A percentile compares a stretch with the other conserved stretches of the same genome.
Evolutionary conservation across 2,888 invertebrate genomes (phyloP).

Genomic region (Gerris lacustris): DNA sequence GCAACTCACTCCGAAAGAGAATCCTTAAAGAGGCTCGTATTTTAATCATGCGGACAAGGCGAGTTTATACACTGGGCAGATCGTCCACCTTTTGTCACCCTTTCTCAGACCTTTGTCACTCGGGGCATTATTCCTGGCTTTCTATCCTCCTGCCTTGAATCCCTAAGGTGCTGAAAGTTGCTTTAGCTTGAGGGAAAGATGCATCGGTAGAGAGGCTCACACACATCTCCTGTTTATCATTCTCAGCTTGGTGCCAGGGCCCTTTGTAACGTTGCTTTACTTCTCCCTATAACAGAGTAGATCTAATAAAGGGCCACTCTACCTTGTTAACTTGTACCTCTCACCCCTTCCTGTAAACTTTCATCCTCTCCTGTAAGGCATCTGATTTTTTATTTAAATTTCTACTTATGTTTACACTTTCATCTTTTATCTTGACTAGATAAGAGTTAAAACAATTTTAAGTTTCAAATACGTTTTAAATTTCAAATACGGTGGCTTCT

Average conservation of each 20-base stretch:
- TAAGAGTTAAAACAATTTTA: too few species aligned
- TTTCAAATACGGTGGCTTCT: too few species aligned
- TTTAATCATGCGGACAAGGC: not conserved
- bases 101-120: not conserved
- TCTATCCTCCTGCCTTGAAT: not conserved
- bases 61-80: not conserved
- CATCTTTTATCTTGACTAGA: too few species aligned
- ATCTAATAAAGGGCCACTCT: not conserved
- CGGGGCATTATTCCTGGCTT: not conserved
- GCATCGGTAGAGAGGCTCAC: too few species aligned
- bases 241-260: not conserved
- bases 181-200: too few species aligned
- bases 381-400: conserved; percentile 3
- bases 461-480: too few species aligned
- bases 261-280: not conserved
- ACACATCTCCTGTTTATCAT: not conserved
- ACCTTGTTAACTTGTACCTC: not conserved
- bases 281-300: not conserved
- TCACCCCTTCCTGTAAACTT: too few species aligned
- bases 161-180: not conserved
- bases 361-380: not conserved
- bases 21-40: not conserved
- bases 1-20: not conserved
- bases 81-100: not conserved
- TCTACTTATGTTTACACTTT: too few species aligned